Evolutionary conservation across 1,140 invertebrate species (phyloP).

Genomic region (Holotrichia oblita): DNA sequence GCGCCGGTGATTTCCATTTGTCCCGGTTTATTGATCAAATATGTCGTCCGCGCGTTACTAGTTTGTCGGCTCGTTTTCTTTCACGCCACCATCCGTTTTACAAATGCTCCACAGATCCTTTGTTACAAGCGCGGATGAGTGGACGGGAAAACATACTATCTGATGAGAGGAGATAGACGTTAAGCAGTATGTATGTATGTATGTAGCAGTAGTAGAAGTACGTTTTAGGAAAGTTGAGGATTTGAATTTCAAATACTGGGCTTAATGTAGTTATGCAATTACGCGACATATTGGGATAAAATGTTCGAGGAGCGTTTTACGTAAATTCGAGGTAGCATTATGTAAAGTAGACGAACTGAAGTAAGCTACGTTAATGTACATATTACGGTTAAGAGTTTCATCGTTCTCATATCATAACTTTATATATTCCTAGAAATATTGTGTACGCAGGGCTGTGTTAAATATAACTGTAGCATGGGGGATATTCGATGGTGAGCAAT

Average conservation of each 20-base stretch:
- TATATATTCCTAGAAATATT: no score
- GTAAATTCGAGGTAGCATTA: background rate
- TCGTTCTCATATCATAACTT: background rate
- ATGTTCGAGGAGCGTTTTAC: background rate
- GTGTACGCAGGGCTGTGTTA: no score
- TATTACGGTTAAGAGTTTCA: background rate
- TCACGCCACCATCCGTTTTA: constrained; percentile 5
- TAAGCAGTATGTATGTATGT: background rate
- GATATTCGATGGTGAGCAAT: no score
- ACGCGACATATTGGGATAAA: constrained; percentile 12
- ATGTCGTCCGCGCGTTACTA: constrained; percentile 7
- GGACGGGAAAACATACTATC: constrained; percentile 4
- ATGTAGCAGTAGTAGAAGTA: background rate
- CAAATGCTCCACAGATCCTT: background rate
- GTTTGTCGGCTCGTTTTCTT: constrained; percentile 7
- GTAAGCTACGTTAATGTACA: background rate
- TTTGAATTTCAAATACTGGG: constrained; percentile 1
- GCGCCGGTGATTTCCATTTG: background rate
- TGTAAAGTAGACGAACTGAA: constrained; percentile 1
- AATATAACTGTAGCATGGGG: no score
- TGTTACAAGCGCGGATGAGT: background rate
- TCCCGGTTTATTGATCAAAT: constrained; percentile 7
- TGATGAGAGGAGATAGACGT: background rate
- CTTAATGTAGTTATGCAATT: constrained; percentile 13
- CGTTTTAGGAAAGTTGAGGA: background rate